Evolutionary conservation across 2,888 invertebrate species (phyloP), one percentile per base, ranked within the genome.

Genomic region (Andricus curvator): DNA sequence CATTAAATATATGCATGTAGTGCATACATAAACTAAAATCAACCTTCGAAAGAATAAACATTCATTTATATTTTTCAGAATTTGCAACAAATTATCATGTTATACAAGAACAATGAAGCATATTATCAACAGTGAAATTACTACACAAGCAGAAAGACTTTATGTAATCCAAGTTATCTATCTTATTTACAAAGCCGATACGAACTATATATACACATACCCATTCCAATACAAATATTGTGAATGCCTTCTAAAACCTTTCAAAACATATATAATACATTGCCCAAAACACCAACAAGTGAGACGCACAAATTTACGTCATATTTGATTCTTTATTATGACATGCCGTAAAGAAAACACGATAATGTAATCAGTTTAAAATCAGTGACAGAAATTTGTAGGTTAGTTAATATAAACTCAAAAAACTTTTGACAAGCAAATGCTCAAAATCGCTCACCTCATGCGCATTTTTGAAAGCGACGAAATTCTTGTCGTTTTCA

Each of bases 401-500:
- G 74, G 74, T 74, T 74, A 74, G 33, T 37, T 51, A 13, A 48
- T n/a, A n/a, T 56, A 74, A 56, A n/a, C n/a, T 11, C 2, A 13
- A 20, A 74, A 33, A 56, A 51, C 11, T 20, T 20, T 20, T 37
- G 13, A 20, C 48, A 15, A 29, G 20, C 37, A 51, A 33, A 11
- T 29, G 4, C 25, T 68, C 2, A 13, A 74, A 74, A 51, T 56
- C 25, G 11, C 51, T 74, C 29, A 74, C 74, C 51, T 74, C 74
- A n/a, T 56, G 29, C 1, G 33, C n/a, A n/a, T 37, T 74, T 20
- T 51, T n/a, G 20, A 74, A 74, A 74, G 74, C 51, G 20, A 51
- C 74, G 51, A 74, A 51, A 15, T 56, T 74, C 29, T 74, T 51
- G n/a, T 56, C 33, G 29, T 56, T 29, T 74, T 56, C 51, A 33